Conservation (phyloP, 2,113 vertebrate species). For the Chrysemys picta region DNA sequence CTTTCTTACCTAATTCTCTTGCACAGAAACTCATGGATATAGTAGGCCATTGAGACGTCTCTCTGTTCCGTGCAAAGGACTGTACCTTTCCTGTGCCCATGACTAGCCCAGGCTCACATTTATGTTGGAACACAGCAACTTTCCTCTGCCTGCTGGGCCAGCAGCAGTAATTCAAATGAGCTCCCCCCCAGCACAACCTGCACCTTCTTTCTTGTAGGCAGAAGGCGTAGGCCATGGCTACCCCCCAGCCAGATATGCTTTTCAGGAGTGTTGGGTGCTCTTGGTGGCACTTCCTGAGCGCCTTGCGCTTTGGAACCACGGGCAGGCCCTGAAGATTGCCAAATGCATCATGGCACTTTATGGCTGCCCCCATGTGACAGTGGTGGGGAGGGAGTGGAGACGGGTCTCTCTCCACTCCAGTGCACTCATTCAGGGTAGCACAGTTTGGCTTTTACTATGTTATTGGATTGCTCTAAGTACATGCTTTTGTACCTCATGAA, state of each 20-base stretch:
- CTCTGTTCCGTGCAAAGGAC: not conserved
- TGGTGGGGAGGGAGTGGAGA: fast-evolving
- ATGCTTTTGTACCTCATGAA: not conserved
- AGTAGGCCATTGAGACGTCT: not conserved
- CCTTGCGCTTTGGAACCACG: not conserved
- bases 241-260: fast-evolving
- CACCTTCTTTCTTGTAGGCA: not conserved
- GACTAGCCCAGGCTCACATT: not conserved
- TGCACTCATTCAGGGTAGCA: not conserved
- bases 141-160: fast-evolving
- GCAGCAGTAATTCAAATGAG: not conserved
- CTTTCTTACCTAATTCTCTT: not conserved
- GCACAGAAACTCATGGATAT: not conserved
- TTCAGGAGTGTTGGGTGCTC: not conserved
- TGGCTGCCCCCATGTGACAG: not conserved
- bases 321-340: not conserved
- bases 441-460: not conserved
- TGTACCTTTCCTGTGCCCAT: not conserved
- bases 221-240: not conserved
- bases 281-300: fast-evolving
- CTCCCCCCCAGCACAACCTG: fast-evolving
- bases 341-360: not conserved
- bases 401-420: fast-evolving
- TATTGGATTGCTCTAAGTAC: not conserved
- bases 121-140: not conserved